Percentiles rank a stretch among this genome's conserved stretches.
These are phyloP conservation scores for Silurus glanis DNA, from an alignment of 2,113 vertebrate genomes.

Conservation along the genomic window DNA sequence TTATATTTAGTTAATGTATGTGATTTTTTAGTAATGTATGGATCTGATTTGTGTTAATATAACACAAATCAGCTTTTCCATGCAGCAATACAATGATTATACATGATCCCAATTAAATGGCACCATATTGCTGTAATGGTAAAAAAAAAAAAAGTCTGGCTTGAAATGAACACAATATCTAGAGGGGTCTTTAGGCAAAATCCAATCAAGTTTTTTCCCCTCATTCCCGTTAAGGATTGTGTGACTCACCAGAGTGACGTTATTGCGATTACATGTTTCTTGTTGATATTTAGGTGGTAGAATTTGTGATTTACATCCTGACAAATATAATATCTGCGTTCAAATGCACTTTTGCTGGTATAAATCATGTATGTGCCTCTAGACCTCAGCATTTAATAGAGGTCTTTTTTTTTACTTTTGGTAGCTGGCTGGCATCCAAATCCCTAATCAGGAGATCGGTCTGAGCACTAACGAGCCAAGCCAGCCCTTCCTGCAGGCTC, in stretches of 20 bases:
- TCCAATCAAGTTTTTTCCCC: background rate
- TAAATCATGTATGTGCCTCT: background rate
- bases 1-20: too few species aligned
- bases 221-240: background rate
- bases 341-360: background rate
- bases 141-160: background rate
- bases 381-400: background rate
- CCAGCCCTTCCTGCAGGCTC: slow-evolving; percentile 55
- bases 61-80: too few species aligned
- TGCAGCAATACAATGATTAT: too few species aligned
- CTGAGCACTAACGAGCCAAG: slow-evolving; percentile 64
- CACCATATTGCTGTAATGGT: background rate
- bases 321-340: background rate
- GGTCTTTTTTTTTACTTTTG: background rate
- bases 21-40: too few species aligned
- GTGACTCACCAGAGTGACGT: background rate
- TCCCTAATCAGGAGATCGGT: slow-evolving; percentile 63
- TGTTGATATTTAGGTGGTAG: background rate
- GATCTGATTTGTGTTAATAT: too few species aligned
- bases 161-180: background rate
- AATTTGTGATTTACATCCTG: background rate
- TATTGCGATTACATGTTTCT: background rate
- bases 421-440: slow-evolving; percentile 71
- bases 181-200: background rate
- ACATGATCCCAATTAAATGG: too few species aligned